Base-by-base conservation (phyloP, 2,113 vertebrate genomes). In the Carlito syrichta region DNA sequence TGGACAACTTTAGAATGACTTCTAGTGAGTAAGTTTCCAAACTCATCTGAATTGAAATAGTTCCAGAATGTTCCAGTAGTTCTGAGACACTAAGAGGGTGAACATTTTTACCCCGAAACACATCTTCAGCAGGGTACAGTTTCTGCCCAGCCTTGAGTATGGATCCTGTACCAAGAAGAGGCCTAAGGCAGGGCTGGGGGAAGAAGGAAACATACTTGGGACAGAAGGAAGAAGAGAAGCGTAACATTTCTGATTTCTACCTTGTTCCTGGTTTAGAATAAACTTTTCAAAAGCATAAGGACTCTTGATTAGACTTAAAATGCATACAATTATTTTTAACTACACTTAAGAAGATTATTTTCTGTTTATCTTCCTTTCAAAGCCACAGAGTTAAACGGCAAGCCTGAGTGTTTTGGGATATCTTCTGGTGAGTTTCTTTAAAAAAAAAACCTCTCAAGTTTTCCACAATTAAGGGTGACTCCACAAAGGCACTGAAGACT, bases 281-380 rank as follows among this genome's bases (percentile, higher is more conserved):
- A 94, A 88, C 8, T 94, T 94, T 94, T 48, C 68, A 68, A 83
- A 68, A 89, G 48, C 45, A 90, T 62, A 50, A 92, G 32, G 30
- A 81, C 71, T 8, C 20, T 66, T 20, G 30, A 81, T 10, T 82
- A 9, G 68, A 71, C 95, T 86, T 86, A 56, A 96, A 91, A 89
- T 27, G 38, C 27, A 56, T 25, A 89, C 2, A 66, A 23, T 69
- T 84, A 16, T 73, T 81, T 58, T 86, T 76, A 73, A 86, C 12
- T 88, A 13, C 6, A 78, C 7, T 83, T 76, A 69, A 82, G 87
- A 50, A 32, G 20, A 86, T 73, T 81, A 23, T 52, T 91, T 96
- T 73, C 74, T 91, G 38, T 16, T 83, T 81, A 43, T 32, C n/a
- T 79, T 89, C 8, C 79, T 91, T 60, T 58, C 82, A 68, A 63